A percentile compares a stretch with the other conserved stretches of the same genome.
Conservation (phyloP, 2,888 invertebrate genomes). For the Campopleginae sp. region DNA sequence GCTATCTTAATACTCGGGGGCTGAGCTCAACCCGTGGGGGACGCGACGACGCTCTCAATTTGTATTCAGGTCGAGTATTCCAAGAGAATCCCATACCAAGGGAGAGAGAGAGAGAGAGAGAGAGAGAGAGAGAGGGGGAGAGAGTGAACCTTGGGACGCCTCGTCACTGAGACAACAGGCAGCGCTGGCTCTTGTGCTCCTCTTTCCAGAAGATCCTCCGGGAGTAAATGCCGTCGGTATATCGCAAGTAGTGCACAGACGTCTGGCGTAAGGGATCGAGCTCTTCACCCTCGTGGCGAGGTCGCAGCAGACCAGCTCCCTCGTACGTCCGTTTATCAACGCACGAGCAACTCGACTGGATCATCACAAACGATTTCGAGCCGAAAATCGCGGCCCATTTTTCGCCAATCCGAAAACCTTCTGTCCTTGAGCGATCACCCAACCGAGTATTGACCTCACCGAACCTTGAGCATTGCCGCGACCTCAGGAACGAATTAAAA, state of each 20-base stretch:
- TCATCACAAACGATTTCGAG: slow-evolving; percentile 63
- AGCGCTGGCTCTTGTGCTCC: slow-evolving; percentile 63
- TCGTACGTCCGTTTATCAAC: slow-evolving; percentile 70
- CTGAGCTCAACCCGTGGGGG: slow-evolving; percentile 73
- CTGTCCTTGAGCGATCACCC: too few species aligned
- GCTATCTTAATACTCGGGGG: slow-evolving; percentile 79
- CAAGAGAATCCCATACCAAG: slow-evolving; percentile 55
- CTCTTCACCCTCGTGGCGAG: background rate
- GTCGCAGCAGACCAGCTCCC: background rate
- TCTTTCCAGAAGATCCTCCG: slow-evolving; percentile 74
- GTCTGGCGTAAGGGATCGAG: slow-evolving; percentile 28
- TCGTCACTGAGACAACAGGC: slow-evolving; percentile 52
- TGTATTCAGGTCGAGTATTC: slow-evolving; percentile 78
- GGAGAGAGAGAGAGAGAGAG: slow-evolving; percentile 6
- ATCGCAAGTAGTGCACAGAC: slow-evolving; percentile 31
- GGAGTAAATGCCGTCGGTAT: slow-evolving; percentile 65
- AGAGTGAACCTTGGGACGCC: slow-evolving; percentile 44
- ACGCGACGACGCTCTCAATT: slow-evolving; percentile 71
- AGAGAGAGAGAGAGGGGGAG: slow-evolving; percentile 37
- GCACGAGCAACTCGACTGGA: slow-evolving; percentile 77
- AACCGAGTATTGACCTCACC: too few species aligned
- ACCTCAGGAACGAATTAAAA: too few species aligned
- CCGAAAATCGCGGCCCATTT: slow-evolving; percentile 27
- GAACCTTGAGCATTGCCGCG: too few species aligned
- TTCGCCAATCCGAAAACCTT: background rate